phyloP scores from a whole-genome alignment of 2,797 vertebrate genomes.

The Brachyalestes nurse region DNA sequence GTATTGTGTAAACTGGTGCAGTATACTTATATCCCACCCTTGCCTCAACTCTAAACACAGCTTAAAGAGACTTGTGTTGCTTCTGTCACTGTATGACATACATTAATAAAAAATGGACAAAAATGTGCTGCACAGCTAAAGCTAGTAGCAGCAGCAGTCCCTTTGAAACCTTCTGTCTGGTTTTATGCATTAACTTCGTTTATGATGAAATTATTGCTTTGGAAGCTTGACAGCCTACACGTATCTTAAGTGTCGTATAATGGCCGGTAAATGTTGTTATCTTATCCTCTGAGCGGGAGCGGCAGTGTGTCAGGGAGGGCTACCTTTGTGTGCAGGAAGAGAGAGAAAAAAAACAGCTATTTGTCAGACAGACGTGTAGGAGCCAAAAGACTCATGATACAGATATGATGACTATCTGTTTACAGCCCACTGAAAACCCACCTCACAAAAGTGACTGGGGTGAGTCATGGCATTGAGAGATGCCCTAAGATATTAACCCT shows the following conservation, averaged over 20 bases:
- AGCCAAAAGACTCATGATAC: slow-evolving; percentile 51
- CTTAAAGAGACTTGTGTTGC: background rate
- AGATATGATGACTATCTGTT: slow-evolving; percentile 59
- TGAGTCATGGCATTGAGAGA: slow-evolving; percentile 59
- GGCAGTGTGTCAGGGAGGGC: slow-evolving; percentile 28
- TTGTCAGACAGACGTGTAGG: slow-evolving; percentile 53
- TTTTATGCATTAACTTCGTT: background rate
- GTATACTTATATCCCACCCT: background rate
- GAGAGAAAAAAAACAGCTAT: slow-evolving; percentile 7
- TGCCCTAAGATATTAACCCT: slow-evolving; percentile 38
- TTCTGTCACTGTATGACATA: background rate
- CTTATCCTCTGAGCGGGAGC: slow-evolving; percentile 19
- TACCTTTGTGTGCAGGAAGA: slow-evolving; percentile 16
- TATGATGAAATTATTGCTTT: background rate
- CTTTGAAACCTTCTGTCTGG: too few species aligned
- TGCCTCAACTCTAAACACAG: too few species aligned
- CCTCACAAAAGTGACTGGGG: slow-evolving; percentile 46
- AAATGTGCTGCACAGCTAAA: background rate
- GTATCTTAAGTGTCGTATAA: slow-evolving; percentile 23
- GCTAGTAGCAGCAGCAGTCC: too few species aligned
- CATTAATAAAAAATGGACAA: background rate
- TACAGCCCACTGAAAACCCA: slow-evolving; percentile 45
- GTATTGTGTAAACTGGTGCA: background rate
- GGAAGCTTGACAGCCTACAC: background rate
- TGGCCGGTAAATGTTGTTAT: slow-evolving; percentile 6